Base-by-base conservation (phyloP, 2,797 vertebrate genomes). In the Melopsittacus undulatus region DNA sequence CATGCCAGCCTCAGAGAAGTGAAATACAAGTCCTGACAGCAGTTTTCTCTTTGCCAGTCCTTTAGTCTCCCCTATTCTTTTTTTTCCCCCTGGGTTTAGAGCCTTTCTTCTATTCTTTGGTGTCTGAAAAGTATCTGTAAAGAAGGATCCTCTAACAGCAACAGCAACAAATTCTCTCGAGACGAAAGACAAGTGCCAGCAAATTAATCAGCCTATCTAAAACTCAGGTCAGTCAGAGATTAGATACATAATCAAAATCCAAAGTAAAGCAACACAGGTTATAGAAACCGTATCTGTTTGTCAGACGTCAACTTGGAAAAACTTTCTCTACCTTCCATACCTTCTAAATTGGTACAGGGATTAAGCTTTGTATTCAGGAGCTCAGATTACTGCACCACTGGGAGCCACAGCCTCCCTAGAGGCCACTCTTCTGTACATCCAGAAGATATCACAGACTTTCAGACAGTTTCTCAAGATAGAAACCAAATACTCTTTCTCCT, bases 1-100 rank as follows among this genome's bases (percentile, higher is more conserved):
- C 9, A 2, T 2, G 1, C 2, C 0, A 1, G 5, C 17, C 36
- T 30, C 29, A 74, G 57, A 67, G 9, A 51, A 23, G 29, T 7
- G 6, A 86, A 6, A 1, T 68, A 23, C 26, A 75, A 20, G 9
- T 67, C 32, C 17, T 72, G n/a, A 42, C 26, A 91, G 49, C 10
- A 26, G 15, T 26, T 49, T 5, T 20, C 12, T 74, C 26, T 20
- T 61, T 59, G 13, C 9, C 23, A 72, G 15, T n/a, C 19, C 36
- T 68, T 83, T 26, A 59, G 11, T 22, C 6, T 63, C 5, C 3
- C 5, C 4, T 27, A 9, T 46, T 3, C 0, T 27, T 67, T 54
- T 59, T 45, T 24, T 9, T n/a, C n/a, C 30, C 2, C 27, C n/a
- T 57, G 68, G 6, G 6, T 64, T 94, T 69, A 63, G 34, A 89